phyloP scores from a whole-genome alignment of 2,888 invertebrate genomes.

The Oligia latruncula region DNA sequence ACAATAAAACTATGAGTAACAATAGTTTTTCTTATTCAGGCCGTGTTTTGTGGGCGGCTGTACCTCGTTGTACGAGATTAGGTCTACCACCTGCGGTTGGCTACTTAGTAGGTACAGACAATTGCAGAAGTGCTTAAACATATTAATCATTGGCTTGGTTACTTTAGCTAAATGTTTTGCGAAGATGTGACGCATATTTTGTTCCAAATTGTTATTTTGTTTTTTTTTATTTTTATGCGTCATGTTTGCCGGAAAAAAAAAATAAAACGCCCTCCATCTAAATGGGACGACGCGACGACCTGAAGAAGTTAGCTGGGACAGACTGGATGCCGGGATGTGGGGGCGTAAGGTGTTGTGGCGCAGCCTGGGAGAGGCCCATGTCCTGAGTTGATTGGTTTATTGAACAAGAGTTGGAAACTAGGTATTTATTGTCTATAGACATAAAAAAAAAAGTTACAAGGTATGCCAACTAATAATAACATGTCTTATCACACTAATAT shows the following conservation, averaged over 20 bases:
- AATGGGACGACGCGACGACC: too few relatives aligned
- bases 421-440: background rate
- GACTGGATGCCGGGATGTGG: too few relatives aligned
- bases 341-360: too few relatives aligned
- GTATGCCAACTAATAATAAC: background rate
- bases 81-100: conserved; percentile 56
- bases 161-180: background rate
- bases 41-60: conserved; percentile 54
- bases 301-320: too few relatives aligned
- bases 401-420: too few relatives aligned
- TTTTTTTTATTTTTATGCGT: too few relatives aligned
- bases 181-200: too few relatives aligned
- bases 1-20: conserved; percentile 54
- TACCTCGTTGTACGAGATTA: conserved; percentile 50
- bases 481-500: background rate
- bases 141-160: background rate
- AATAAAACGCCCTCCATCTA: background rate
- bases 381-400: too few relatives aligned
- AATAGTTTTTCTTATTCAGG: conserved; percentile 58
- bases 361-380: too few relatives aligned
- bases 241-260: too few relatives aligned
- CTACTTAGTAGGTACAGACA: conserved; percentile 32
- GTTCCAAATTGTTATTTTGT: too few relatives aligned
- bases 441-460: background rate
- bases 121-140: conserved; percentile 7